Percentiles rank a stretch among this genome's conserved stretches.
These are phyloP conservation scores for Propithecus deckenii DNA, from an alignment of 2,797 vertebrate species.

Conservation along the genomic window DNA sequence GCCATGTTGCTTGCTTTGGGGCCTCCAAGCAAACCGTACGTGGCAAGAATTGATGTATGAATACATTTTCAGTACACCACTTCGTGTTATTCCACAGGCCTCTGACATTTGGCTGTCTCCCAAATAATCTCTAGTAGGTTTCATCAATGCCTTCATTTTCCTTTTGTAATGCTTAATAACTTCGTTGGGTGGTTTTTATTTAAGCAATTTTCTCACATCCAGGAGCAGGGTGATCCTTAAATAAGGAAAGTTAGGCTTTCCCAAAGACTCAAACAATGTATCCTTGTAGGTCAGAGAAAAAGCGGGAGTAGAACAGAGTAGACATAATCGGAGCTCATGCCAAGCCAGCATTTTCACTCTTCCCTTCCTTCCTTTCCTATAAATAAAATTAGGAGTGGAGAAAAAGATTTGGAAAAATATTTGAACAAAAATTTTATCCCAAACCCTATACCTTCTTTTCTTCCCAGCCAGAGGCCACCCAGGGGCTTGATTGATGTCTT, in stretches of 20 bases:
- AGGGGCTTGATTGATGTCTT: conserved; percentile 34
- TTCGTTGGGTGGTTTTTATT: conserved; percentile 50
- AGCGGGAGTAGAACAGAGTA: background rate
- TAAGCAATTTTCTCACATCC: conserved; percentile 16
- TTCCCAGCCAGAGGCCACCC: conserved; percentile 63
- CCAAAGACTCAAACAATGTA: conserved; percentile 43
- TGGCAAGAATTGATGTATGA: conserved; percentile 76
- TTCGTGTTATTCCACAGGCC: conserved; percentile 68
- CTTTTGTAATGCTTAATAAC: conserved; percentile 66
- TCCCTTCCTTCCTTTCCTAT: conserved; percentile 39
- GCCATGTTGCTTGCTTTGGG: conserved; percentile 74
- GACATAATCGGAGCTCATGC: conserved; percentile 31
- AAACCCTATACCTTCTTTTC: background rate
- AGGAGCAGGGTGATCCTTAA: conserved; percentile 25
- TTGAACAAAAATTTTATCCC: conserved; percentile 57
- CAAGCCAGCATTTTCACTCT: background rate
- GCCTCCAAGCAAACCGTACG: conserved; percentile 73
- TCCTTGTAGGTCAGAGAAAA: conserved; percentile 68
- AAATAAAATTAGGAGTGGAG: conserved; percentile 65
- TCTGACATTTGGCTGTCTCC: conserved; percentile 61
- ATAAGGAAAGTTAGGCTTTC: conserved; percentile 32
- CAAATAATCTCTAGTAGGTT: conserved; percentile 48
- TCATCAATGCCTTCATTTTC: conserved; percentile 73
- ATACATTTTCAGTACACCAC: conserved; percentile 69
- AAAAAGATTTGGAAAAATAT: conserved; percentile 65